Conservation (phyloP, 2,888 invertebrate species). For the Morpho helenor region DNA sequence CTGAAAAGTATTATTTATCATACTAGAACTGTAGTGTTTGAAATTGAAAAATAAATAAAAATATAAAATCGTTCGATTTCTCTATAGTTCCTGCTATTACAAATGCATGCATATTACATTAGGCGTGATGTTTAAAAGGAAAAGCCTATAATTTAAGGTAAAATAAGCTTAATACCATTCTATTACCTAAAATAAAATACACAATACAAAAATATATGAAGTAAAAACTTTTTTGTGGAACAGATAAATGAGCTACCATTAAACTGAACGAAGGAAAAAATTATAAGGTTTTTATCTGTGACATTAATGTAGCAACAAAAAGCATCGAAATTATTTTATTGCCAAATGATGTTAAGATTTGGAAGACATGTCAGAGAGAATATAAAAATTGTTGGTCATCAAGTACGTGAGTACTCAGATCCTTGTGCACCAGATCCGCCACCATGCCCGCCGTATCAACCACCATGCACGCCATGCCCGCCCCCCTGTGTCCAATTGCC, state of each 20-base stretch:
- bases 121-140: too few relatives aligned
- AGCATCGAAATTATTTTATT: neutral
- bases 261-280: conserved; percentile 1
- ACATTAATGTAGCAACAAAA: conserved; percentile 3
- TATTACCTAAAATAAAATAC: neutral
- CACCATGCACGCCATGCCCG: conserved; percentile 6
- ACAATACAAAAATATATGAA: neutral
- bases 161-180: neutral
- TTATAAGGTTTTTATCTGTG: neutral
- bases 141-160: too few relatives aligned
- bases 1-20: too few relatives aligned
- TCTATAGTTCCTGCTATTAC: too few relatives aligned
- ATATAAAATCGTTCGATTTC: too few relatives aligned
- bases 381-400: neutral
- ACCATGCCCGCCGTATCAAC: neutral
- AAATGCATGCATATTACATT: too few relatives aligned
- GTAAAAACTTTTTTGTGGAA: neutral
- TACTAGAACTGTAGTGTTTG: too few relatives aligned
- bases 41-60: too few relatives aligned
- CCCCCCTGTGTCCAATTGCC: conserved; percentile 31
- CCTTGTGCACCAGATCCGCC: neutral
- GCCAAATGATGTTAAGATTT: conserved; percentile 4
- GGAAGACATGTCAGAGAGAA: neutral
- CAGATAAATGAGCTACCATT: neutral
- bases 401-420: neutral